These are phyloP conservation scores for Sthenelais limicola DNA, from an alignment of 2,888 invertebrate genomes.

Conservation along the genomic window DNA sequence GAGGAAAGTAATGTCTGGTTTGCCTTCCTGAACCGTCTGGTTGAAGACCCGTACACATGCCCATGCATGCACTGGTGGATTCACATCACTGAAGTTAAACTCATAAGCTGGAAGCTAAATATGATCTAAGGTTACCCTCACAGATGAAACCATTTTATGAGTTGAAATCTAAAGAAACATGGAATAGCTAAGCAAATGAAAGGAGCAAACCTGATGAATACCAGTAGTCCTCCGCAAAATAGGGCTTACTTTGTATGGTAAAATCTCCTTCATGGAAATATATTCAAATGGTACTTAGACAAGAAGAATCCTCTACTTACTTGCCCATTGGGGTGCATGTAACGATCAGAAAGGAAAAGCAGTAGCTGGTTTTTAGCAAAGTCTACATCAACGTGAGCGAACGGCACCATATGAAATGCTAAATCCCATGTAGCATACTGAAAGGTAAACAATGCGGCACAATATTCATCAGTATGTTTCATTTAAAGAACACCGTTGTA, in stretches of 20 bases:
- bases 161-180: no score
- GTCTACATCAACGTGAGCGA: conserved; percentile 68
- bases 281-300: no score
- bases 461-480: no score
- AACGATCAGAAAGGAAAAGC: conserved; percentile 70
- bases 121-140: no score
- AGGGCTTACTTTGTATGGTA: no score
- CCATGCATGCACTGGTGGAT: conserved; percentile 72
- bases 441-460: neutral
- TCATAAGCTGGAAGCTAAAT: conserved; percentile 71
- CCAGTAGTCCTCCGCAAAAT: no score
- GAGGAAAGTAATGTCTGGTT: conserved; percentile 66
- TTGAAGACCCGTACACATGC: conserved; percentile 65
- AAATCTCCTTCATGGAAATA: no score
- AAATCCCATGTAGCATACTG: conserved; percentile 73
- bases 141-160: no score
- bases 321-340: conserved; percentile 73
- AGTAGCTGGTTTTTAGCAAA: conserved; percentile 71
- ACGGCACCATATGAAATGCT: conserved; percentile 71
- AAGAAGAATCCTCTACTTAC: no score
- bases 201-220: neutral
- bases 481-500: no score
- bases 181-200: conserved; percentile 1
- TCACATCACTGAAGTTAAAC: conserved; percentile 71
- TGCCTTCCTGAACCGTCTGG: conserved; percentile 54